A percentile compares a stretch with the other conserved stretches of the same genome.
Evolutionary conservation across 2,888 invertebrate genomes (phyloP).

Genomic region (Erebia ligea): DNA sequence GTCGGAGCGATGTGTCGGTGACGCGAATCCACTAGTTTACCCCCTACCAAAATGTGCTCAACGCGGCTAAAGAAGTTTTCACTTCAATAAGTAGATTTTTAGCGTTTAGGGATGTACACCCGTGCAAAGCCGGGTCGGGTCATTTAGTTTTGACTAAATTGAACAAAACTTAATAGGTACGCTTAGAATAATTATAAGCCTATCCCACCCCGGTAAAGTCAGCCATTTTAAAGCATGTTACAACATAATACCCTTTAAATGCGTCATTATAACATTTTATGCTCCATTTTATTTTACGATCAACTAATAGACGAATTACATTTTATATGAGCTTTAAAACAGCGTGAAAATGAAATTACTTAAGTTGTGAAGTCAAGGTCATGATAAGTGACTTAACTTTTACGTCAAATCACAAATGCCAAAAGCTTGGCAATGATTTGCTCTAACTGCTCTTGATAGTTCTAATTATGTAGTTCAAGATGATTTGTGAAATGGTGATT

Average conservation of each 20-base stretch:
- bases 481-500: no score
- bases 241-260: constrained; percentile 27
- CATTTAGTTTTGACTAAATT: not conserved
- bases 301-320: constrained; percentile 15
- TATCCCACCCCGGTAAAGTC: constrained; percentile 23
- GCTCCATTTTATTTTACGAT: constrained; percentile 17
- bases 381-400: not conserved
- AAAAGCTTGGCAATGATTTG: no score
- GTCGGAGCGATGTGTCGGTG: no score
- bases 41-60: no score
- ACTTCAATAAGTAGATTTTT: no score
- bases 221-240: constrained; percentile 29
- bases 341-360: constrained; percentile 3
- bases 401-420: no score
- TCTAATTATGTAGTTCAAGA: no score
- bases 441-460: no score
- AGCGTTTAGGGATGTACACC: no score
- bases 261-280: constrained; percentile 26
- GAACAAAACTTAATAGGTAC: constrained; percentile 31
- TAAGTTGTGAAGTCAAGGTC: not conserved
- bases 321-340: constrained; percentile 13
- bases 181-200: constrained; percentile 18
- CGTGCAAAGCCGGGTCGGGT: not conserved
- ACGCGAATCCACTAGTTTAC: no score
- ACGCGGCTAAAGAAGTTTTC: no score